Evolutionary conservation across 2,888 invertebrate genomes (phyloP), one percentile per base, ranked within the genome.

Genomic region (Hipparchia semele): DNA sequence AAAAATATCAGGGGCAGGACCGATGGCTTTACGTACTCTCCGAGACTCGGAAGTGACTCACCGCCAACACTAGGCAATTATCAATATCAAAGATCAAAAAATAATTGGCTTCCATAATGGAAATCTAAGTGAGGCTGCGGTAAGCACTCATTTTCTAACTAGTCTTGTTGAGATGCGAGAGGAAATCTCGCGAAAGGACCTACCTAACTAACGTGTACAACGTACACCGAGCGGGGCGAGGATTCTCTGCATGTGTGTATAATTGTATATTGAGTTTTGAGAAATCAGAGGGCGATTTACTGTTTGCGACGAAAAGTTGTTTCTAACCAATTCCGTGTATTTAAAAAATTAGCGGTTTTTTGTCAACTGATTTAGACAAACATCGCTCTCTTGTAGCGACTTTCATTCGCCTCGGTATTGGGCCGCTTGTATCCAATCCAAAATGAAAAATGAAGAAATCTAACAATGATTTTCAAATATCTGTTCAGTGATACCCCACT

Each of bases 211-310:
- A 72, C 23, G 23, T 23, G 23, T 64, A 76, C 64, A 73, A 64
- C 60, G 64, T 73, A 73, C 68, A 53, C 10, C 51, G 56, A 64
- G 59, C 69, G 56, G 68, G 51, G 60, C 70, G 60, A 12, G 59
- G 45, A 13, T 75, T 69, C 64, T 56, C 64, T 61, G 9, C 67
- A 69, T 73, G 33, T 67, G 67, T 58, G 67, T 56, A 66, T 71
- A 86, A 76, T 76, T 74, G 74, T 77, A 74, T 77, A 74, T 74
- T 79, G 70, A 73, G 70, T 73, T 33, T 71, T 70, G 72, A 73
- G 65, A 72, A 73, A 70, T 72, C 64, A 68, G 45, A 73, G 59
- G n/a, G 53, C 10, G 4, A 5, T 65, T 77, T 73, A 73, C 9
- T 69, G 8, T 7, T 10, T 13, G 72, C 77, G 76, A 39, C 72